These are phyloP conservation scores for Lottia gigantea DNA, from an alignment of 2,888 invertebrate species.

Conservation along the genomic window DNA sequence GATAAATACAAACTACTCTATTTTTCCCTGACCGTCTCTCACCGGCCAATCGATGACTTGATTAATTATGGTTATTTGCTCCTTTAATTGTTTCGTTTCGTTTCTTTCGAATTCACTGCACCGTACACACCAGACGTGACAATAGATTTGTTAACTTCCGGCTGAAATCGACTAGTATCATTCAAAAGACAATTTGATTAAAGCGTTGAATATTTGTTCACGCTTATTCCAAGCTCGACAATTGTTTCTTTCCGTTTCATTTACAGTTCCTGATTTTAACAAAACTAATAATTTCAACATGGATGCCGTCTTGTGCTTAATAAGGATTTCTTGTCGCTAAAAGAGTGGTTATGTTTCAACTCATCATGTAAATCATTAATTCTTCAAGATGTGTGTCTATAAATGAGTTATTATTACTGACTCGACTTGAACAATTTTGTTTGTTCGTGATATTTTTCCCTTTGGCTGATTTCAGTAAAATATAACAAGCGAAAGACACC, in stretches of 20 bases:
- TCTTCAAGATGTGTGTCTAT: constrained; percentile 2
- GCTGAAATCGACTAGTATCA: constrained; percentile 6
- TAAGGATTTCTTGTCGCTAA: neutral
- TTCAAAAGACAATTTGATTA: constrained; percentile 6
- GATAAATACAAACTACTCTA: no score
- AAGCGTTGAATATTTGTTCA: constrained; percentile 1
- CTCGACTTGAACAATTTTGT: neutral
- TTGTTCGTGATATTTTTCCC: constrained; percentile 1
- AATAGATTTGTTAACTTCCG: constrained; percentile 10
- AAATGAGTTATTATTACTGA: constrained; percentile 10
- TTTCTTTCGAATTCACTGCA: neutral
- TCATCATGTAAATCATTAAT: neutral
- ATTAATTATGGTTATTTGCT: constrained; percentile 5
- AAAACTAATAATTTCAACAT: constrained; percentile 11
- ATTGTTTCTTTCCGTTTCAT: constrained; percentile 8
- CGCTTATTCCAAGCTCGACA: neutral
- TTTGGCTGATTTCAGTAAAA: neutral
- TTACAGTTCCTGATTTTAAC: neutral
- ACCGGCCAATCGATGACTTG: neutral
- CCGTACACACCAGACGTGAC: neutral
- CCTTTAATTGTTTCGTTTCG: constrained; percentile 2
- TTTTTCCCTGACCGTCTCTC: no score
- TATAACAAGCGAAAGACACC: neutral
- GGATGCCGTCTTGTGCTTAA: neutral
- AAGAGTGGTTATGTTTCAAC: neutral